phyloP scores from a whole-genome alignment of 2,797 vertebrate genomes.

The Muscicapa striata region DNA sequence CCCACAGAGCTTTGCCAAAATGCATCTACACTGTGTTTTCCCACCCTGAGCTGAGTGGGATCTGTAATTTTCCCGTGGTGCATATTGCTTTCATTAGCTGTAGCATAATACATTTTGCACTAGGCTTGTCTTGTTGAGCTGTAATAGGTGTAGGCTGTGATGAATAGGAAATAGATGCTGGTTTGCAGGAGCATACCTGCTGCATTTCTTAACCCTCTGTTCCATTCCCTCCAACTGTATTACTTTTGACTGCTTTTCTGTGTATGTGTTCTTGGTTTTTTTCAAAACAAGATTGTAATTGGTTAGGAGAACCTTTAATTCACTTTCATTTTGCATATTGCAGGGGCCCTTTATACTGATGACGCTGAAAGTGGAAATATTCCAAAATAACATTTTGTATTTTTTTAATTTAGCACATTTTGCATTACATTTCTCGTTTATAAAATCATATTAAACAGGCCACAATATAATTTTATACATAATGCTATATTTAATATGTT shows the following conservation, averaged over 20 bases:
- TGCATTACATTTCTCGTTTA: background rate
- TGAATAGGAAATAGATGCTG: conserved; percentile 56
- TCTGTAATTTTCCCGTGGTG: conserved; percentile 2
- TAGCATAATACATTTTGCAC: background rate
- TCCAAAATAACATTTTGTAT: background rate
- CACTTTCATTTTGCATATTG: background rate
- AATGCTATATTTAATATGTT: background rate
- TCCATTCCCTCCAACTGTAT: background rate
- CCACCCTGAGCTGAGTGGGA: background rate
- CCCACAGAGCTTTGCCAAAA: background rate
- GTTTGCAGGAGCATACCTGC: background rate
- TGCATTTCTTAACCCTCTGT: conserved; percentile 10
- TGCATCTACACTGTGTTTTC: background rate
- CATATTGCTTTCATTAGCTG: conserved; percentile 1
- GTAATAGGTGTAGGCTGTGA: conserved; percentile 30
- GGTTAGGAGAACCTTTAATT: background rate
- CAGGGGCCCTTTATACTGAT: background rate
- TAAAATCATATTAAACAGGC: background rate
- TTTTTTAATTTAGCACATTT: background rate
- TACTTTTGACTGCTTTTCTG: background rate
- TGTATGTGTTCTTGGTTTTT: background rate
- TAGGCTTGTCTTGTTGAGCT: conserved; percentile 49
- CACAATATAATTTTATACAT: background rate
- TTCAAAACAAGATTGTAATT: background rate
- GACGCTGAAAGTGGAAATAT: background rate